phyloP scores from a whole-genome alignment of 2,888 invertebrate genomes.

The Azorinus chamasolen region DNA sequence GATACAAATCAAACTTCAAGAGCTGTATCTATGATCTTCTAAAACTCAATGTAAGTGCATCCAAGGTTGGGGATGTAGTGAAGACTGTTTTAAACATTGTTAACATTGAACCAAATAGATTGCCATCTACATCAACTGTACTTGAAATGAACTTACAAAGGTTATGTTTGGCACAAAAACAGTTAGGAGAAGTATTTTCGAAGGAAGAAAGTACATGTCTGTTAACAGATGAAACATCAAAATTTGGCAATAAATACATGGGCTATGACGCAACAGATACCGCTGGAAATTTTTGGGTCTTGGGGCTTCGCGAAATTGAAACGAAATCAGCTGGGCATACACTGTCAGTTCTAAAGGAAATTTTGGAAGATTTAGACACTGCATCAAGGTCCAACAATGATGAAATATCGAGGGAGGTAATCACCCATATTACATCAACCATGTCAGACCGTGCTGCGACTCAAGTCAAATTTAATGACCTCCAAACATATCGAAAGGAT shows the following conservation, averaged over 20 bases:
- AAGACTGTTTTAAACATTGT: slow-evolving; percentile 41
- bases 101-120: slow-evolving; percentile 26
- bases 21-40: slow-evolving; percentile 46
- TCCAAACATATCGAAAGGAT: slow-evolving; percentile 36
- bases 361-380: slow-evolving; percentile 34
- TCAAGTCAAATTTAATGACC: slow-evolving; percentile 35
- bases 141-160: slow-evolving; percentile 57
- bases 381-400: slow-evolving; percentile 9
- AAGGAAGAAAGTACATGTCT: slow-evolving; percentile 34
- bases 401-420: slow-evolving; percentile 25
- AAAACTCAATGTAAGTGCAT: slow-evolving; percentile 36
- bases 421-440: slow-evolving; percentile 24
- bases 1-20: slow-evolving; percentile 25
- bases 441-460: slow-evolving; percentile 49
- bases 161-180: slow-evolving; percentile 43
- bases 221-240: slow-evolving; percentile 52
- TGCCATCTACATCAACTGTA: slow-evolving; percentile 35
- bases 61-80: slow-evolving; percentile 37
- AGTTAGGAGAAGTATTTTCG: slow-evolving; percentile 45
- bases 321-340: slow-evolving; percentile 44
- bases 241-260: slow-evolving; percentile 46
- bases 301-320: slow-evolving; percentile 53
- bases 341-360: slow-evolving; percentile 36
- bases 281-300: slow-evolving; percentile 43
- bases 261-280: slow-evolving; percentile 49